Evolutionary conservation across 2,113 vertebrate genomes (phyloP).

Genomic region (Condylura cristata): DNA sequence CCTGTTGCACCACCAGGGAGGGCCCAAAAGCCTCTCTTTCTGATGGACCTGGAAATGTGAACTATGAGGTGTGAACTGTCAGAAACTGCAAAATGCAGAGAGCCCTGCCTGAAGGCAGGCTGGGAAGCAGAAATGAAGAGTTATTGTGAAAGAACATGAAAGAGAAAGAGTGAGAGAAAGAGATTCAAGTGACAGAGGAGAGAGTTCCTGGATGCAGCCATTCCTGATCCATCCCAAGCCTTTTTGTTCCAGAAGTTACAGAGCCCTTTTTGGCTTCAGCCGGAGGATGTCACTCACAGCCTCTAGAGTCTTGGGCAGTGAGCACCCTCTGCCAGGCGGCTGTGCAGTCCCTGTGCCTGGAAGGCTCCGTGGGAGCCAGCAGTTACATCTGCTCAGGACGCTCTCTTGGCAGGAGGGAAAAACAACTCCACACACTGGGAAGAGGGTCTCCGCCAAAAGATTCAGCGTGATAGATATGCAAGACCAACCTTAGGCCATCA

Average conservation of each 20-base stretch:
- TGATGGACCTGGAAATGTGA: background rate
- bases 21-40: background rate
- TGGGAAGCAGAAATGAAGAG: background rate
- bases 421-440: background rate
- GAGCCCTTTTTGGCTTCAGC: background rate
- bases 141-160: fast-evolving
- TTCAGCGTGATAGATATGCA: conserved; percentile 71
- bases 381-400: background rate
- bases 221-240: background rate
- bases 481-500: conserved; percentile 81
- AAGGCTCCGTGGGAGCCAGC: background rate
- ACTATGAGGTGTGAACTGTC: fast-evolving
- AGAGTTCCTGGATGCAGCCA: background rate
- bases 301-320: fast-evolving
- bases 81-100: too few species aligned
- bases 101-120: background rate
- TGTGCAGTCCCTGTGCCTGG: background rate
- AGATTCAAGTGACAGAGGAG: too few species aligned
- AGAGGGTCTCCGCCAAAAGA: conserved; percentile 60
- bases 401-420: conserved; percentile 42
- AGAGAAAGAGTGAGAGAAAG: background rate
- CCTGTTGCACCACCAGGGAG: too few species aligned
- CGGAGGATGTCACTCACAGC: background rate
- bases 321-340: background rate
- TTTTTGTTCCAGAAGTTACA: background rate